Conservation (phyloP, 2,888 invertebrate species). For the Orthonychiurus folsomi region DNA sequence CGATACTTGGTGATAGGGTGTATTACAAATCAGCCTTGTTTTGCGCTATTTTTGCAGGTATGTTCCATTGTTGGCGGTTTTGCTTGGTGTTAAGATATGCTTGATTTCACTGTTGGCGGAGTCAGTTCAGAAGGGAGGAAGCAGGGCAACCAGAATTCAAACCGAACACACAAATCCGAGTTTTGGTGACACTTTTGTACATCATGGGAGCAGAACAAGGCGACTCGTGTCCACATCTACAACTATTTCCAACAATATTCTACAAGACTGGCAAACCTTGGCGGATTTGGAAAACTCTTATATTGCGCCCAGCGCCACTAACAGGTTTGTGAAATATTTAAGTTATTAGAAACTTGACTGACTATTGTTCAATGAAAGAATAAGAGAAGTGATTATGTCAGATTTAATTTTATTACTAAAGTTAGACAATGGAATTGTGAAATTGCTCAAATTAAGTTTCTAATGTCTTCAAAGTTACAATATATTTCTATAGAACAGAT, state of each 20-base stretch:
- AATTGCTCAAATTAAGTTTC: too few relatives aligned
- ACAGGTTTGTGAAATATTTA: slow-evolving; percentile 18
- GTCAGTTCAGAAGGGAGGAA: slow-evolving; percentile 14
- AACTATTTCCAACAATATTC: slow-evolving; percentile 5
- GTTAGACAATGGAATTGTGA: too few relatives aligned
- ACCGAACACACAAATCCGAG: slow-evolving; percentile 15
- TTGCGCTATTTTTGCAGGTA: too few relatives aligned
- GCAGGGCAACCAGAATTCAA: slow-evolving; percentile 18
- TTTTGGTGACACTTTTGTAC: slow-evolving; percentile 14
- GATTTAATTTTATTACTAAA: too few relatives aligned
- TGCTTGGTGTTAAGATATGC: slow-evolving; percentile 36
- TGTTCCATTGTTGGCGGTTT: slow-evolving; percentile 30
- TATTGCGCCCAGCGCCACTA: slow-evolving; percentile 16
- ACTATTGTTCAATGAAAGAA: too few relatives aligned
- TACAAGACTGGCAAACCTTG: slow-evolving; percentile 18
- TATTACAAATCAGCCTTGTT: too few relatives aligned
- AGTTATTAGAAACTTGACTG: background rate
- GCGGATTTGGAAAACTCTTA: slow-evolving; percentile 18
- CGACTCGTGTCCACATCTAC: background rate
- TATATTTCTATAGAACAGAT: slow-evolving; percentile 35
- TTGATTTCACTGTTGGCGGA: slow-evolving; percentile 31
- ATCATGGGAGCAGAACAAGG: background rate
- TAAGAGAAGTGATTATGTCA: background rate
- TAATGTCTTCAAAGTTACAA: too few relatives aligned
- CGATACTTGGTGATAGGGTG: too few relatives aligned